Base-by-base conservation (phyloP, 2,888 invertebrate species). In the Sicus ferrugineus region DNA sequence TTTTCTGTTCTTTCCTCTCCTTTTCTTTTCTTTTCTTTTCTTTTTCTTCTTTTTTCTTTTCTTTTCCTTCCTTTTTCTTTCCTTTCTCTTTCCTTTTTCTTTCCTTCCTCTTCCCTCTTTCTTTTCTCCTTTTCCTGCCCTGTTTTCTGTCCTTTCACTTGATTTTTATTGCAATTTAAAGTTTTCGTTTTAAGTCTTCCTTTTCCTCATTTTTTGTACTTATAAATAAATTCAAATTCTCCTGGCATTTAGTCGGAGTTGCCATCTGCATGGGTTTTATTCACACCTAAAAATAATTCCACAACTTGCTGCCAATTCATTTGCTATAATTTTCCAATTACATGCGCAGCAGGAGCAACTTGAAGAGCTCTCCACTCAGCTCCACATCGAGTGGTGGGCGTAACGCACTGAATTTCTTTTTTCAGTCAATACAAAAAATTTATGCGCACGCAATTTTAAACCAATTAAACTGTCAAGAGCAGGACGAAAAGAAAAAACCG, bases 261-360 rank as follows among this genome's bases (percentile, higher is more conserved):
- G 11, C 9, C 54, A 2, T 28, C 23, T 26, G 11, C 16, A 23
- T 52, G 3, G 3, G 14, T 28, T 1, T 28, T 26, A 2, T 26
- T 7, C 26, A 42, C 4, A 14, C 42, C 3, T 16, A 4, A n/a
- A 42, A 16, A n/a, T 42, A 4, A 14, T 42, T n/a, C 16, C 0
- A 7, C 34, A 14, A 9, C 34, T 34, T 52, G 21, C 50, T 23
- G 21, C 14, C 42, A 38, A 3, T 26, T 42, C 30, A 30, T 16
- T 26, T 38, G 21, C 72, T 70, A 73, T 73, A 74, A 74, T 74
- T 74, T 74, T 74, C 67, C 74, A 74, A 74, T 74, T 74, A 74
- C 68, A 68, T 64, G 67, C 73, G 16, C 74, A 73, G 73, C 71
- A 69, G 70, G 73, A 65, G 1, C 28, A 50, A 21, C 70, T 9